Evolutionary conservation across 2,113 vertebrate species (phyloP), one percentile per base, ranked within the genome.

Genomic region (Oostethus manadensis): DNA sequence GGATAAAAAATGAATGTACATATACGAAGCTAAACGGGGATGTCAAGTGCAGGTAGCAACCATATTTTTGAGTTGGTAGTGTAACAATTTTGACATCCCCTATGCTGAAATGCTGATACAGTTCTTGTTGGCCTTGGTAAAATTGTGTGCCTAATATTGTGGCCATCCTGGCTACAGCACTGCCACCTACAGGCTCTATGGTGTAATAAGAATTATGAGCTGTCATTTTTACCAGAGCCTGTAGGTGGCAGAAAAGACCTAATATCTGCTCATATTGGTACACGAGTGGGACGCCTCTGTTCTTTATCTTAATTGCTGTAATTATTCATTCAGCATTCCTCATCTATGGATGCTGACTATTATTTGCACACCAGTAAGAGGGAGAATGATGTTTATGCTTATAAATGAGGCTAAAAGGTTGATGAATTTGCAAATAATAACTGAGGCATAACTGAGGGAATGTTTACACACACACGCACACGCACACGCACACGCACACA

Each of bases 191-290:
- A 23, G 75, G 66, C 33, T 8, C 18, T 6, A 2, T 8, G 8
- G 46, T 48, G 6, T 11, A 51, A 48, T n/a, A 5, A 45, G 22
- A 16, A 6, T 21, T 29, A 5, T 4, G 13, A 26, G 13, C n/a
- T 4, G 56, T 46, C 56, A 45, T 3, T 49, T 38, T 2, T 20
- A 1, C 15, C 60, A 1, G 22, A 58, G 35, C 62, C 22, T 44
- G 49, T n/a, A 82, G 84, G 58, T 79, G 82, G 70, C 77, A 82
- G 80, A 80, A 86, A 51, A 83, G 14, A 77, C 74, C 42, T 9
- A 78, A 64, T 50, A 45, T 18, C 49, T 74, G 57, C 70, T 8
- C 9, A 33, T 33, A 4, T 33, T 33, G 29, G 29, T 7, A 1
- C 4, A 4, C 29, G 4, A 1, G 5, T 26, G 23, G 23, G 5